Base-by-base conservation (phyloP, 2,113 vertebrate genomes). In the Nicator chloris region DNA sequence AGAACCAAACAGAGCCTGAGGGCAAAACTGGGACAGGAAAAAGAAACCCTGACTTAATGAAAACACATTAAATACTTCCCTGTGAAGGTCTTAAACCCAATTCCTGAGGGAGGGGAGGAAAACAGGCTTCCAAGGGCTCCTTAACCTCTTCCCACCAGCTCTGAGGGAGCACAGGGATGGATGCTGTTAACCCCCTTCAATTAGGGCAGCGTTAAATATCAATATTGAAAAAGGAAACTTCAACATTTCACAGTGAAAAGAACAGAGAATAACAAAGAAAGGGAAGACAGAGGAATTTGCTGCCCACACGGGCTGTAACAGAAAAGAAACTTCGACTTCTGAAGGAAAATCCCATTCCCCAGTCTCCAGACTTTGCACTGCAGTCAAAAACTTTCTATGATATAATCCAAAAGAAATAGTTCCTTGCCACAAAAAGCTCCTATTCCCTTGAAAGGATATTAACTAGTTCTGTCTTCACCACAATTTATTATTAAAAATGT, bases 331-430 rank as follows among this genome's bases (percentile, higher is more conserved):
- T 82, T 37, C 0, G 4, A 14, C 77, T 92, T 85, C 85, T 83
- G 82, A 75, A 94, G 94, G 88, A 80, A 95, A 95, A 95, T 68
- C 94, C 90, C 86, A 51, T 86, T 88, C 47, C 56, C 45, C 35
- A 7, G 45, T n/a, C 89, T 91, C 86, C 84, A 81, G 82, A 33
- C 85, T 70, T 88, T 37, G 71, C 76, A 13, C 1, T 71, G 70
- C 76, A 87, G 76, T 81, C 71, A 53, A 53, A 81, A 83, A 40
- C 37, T 66, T 90, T 39, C 73, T 31, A 81, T 42, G 37, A 85
- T 78, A 68, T 39, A 95, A 93, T 92, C 95, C 93, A 96, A 96
- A 97, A 68, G 92, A 96, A 97, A 96, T 93, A 90, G 64, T 90
- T 83, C 39, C 85, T 82, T 13, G 57, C 96, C 94, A 78, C 95